Conservation (phyloP, 2,797 vertebrate species). For the Gallinago nigripennis region DNA sequence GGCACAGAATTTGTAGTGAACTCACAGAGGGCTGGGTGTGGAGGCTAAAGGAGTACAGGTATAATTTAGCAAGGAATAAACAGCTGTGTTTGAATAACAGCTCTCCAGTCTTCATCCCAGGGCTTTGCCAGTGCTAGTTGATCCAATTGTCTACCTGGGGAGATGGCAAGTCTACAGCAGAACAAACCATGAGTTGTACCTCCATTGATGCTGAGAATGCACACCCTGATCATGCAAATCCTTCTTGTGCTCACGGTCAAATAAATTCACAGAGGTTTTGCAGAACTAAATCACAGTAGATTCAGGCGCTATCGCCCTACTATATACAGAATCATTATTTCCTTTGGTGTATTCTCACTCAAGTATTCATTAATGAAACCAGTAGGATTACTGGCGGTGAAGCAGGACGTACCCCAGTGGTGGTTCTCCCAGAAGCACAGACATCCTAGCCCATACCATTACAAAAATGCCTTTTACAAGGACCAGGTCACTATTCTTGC, state of each 20-base stretch:
- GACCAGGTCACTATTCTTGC: background rate
- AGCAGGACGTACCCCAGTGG: background rate
- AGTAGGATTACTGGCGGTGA: background rate
- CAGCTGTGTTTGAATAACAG: background rate
- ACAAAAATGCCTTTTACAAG: background rate
- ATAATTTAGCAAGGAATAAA: background rate
- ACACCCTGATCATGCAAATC: background rate
- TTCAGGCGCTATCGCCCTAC: background rate
- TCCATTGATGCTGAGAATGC: fast-evolving
- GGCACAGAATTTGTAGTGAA: background rate
- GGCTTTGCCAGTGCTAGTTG: conserved; percentile 78
- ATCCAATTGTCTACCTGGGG: conserved; percentile 76
- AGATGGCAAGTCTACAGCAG: conserved; percentile 63
- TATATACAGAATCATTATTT: background rate
- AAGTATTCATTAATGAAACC: background rate
- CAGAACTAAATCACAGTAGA: background rate
- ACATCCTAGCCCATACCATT: background rate
- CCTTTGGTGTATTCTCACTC: background rate
- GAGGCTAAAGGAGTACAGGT: background rate
- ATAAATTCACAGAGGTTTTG: background rate
- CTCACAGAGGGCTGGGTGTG: background rate
- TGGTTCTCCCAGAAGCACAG: background rate
- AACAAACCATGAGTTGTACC: background rate
- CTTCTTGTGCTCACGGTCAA: background rate
- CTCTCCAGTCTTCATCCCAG: conserved; percentile 35